phyloP scores from a whole-genome alignment of 2,113 vertebrate genomes.

The Solea solea region DNA sequence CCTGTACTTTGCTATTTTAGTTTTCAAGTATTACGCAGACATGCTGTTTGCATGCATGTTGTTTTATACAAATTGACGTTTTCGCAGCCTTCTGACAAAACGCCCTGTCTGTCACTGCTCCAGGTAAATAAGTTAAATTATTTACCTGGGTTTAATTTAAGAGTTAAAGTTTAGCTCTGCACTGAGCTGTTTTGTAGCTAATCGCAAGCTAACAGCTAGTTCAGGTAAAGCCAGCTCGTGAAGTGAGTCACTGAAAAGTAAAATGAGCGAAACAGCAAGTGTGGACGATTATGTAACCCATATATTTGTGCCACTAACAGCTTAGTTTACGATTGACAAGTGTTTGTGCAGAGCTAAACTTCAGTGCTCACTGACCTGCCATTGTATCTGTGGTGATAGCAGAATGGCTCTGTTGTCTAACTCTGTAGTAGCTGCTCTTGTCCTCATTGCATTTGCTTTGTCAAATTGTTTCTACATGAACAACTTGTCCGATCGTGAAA shows the following conservation, averaged over 20 bases:
- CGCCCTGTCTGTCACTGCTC: too few relatives aligned
- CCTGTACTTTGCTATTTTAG: too few relatives aligned
- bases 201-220: constrained; percentile 1
- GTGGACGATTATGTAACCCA: too few relatives aligned
- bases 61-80: too few relatives aligned
- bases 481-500: background rate
- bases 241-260: background rate
- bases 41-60: too few relatives aligned
- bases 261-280: too few relatives aligned
- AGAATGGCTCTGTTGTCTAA: constrained; percentile 26
- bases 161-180: background rate
- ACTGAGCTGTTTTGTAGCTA: background rate
- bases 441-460: constrained; percentile 31
- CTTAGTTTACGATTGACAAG: too few relatives aligned
- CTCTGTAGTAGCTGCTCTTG: background rate
- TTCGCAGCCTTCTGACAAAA: too few relatives aligned
- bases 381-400: background rate
- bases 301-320: background rate
- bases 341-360: background rate
- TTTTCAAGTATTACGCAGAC: too few relatives aligned
- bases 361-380: background rate
- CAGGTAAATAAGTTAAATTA: too few relatives aligned
- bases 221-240: background rate
- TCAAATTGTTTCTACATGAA: constrained; percentile 1
- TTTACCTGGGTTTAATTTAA: too few relatives aligned